Conservation (phyloP, 2,113 vertebrate species). For the Plecotus auritus region DNA sequence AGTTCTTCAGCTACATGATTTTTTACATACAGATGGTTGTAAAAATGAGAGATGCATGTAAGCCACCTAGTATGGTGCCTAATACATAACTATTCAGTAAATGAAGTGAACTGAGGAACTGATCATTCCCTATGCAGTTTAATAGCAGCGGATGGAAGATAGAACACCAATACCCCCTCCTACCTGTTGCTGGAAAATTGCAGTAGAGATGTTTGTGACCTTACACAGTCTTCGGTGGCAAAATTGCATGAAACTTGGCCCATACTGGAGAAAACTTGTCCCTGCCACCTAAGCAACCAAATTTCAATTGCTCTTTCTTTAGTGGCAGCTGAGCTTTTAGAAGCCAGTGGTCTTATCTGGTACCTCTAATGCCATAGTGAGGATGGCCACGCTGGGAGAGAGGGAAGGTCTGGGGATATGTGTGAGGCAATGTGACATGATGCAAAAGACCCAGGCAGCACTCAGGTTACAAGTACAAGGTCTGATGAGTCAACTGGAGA, state of each 20-base stretch:
- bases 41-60: background rate
- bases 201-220: background rate
- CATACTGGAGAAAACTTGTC: background rate
- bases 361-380: background rate
- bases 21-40: background rate
- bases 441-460: background rate
- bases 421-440: background rate
- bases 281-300: background rate
- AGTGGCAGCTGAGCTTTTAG: background rate
- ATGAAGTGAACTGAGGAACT: background rate
- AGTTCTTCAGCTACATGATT: background rate
- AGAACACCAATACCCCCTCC: background rate
- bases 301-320: background rate
- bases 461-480: background rate
- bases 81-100: background rate
- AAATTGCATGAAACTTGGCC: background rate
- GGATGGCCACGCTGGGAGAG: background rate
- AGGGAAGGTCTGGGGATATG: background rate
- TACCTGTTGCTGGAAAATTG: background rate
- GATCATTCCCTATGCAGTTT: background rate
- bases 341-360: background rate
- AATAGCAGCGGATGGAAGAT: background rate
- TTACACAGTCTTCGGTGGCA: background rate
- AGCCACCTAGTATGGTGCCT: background rate
- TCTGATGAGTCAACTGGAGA: constrained; percentile 22